Evolutionary conservation across 2,888 invertebrate species (phyloP).

Genomic region (Drosophila nigricruria): DNA sequence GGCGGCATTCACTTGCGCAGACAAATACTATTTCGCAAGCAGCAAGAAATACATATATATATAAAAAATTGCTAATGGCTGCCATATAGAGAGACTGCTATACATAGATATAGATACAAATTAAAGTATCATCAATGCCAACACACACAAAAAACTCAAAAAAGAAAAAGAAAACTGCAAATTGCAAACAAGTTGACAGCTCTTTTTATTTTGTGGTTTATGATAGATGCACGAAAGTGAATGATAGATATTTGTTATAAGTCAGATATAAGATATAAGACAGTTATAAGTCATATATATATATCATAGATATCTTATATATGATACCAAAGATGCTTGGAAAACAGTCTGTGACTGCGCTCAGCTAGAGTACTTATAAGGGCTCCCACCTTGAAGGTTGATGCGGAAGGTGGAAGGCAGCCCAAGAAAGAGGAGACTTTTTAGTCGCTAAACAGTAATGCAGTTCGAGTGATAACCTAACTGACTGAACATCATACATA

Average conservation of each 20-base stretch:
- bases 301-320: neutral
- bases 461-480: no score
- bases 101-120: slow-evolving; percentile 28
- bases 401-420: no score
- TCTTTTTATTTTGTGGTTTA: slow-evolving; percentile 2
- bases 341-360: no score
- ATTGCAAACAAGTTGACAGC: slow-evolving; percentile 28
- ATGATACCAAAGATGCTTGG: no score
- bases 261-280: neutral
- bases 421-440: no score
- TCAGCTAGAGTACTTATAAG: no score
- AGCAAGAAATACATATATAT: slow-evolving; percentile 15
- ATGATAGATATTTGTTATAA: neutral
- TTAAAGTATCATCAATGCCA: slow-evolving; percentile 56
- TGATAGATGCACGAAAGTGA: slow-evolving; percentile 7
- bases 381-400: no score
- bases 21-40: slow-evolving; percentile 28
- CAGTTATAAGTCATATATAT: neutral
- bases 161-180: slow-evolving; percentile 6
- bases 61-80: slow-evolving; percentile 33
- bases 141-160: slow-evolving; percentile 8
- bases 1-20: slow-evolving; percentile 17
- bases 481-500: no score
- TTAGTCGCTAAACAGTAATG: no score
- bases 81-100: slow-evolving; percentile 33